These are phyloP conservation scores for Agrotis puta DNA, from an alignment of 2,888 invertebrate species.

Conservation along the genomic window DNA sequence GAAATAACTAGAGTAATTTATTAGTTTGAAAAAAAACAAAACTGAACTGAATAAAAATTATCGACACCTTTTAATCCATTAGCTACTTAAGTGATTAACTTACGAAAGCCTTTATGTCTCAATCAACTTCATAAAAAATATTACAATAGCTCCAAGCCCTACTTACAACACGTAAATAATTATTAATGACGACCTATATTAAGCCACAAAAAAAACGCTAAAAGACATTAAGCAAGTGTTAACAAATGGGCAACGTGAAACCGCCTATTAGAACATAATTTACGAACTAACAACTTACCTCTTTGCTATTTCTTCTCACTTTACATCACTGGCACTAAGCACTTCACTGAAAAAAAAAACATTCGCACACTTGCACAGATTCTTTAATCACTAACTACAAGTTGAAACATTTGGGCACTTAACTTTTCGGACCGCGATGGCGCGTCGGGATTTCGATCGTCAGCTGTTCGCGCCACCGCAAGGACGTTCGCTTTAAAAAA, in stretches of 20 bases:
- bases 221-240: conserved; percentile 51
- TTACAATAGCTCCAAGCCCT: conserved; percentile 25
- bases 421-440: conserved; percentile 56
- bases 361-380: conserved; percentile 66
- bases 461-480: conserved; percentile 84
- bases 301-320: conserved; percentile 43
- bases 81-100: conserved; percentile 11
- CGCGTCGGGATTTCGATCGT: conserved; percentile 66
- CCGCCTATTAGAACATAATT: conserved; percentile 35
- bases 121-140: conserved; percentile 34
- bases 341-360: conserved; percentile 67
- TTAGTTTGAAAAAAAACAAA: not conserved
- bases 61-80: not conserved
- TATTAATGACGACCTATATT: conserved; percentile 33
- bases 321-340: conserved; percentile 65
- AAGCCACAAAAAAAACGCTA: conserved; percentile 38
- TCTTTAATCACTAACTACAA: conserved; percentile 50
- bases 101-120: conserved; percentile 34
- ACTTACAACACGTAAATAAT: conserved; percentile 41
- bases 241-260: conserved; percentile 45
- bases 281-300: conserved; percentile 63
- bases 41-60: not conserved
- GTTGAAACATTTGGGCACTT: conserved; percentile 54
- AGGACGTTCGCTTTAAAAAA: conserved; percentile 82
- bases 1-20: conserved; percentile 14